phyloP scores from a whole-genome alignment of 2,113 vertebrate genomes.

The Galemys pyrenaicus region DNA sequence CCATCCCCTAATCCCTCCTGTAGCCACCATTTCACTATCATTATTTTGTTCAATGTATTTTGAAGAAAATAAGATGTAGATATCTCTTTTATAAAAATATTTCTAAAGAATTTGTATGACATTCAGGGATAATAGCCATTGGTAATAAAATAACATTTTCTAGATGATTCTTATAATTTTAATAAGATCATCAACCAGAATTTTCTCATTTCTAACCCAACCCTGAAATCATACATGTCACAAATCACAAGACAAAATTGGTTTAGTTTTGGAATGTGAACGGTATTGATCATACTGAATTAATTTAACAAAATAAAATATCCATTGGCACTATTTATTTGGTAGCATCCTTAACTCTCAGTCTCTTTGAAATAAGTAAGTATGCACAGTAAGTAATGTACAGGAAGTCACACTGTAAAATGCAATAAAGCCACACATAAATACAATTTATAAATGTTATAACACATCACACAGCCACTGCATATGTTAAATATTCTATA shows the following conservation, averaged over 20 bases:
- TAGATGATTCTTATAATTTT: background rate
- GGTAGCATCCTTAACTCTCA: background rate
- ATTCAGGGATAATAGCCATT: background rate
- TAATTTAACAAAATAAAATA: constrained; percentile 7
- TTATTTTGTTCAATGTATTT: background rate
- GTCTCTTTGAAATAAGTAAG: background rate
- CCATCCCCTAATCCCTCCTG: background rate
- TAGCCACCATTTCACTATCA: background rate
- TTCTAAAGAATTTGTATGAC: background rate
- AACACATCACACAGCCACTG: background rate
- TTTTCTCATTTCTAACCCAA: background rate
- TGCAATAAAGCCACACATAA: background rate
- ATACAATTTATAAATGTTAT: background rate
- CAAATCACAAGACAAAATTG: background rate
- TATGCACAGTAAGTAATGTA: background rate
- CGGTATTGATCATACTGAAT: background rate
- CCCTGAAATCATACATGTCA: background rate
- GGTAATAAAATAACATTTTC: background rate
- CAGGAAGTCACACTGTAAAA: background rate
- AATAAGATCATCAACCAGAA: background rate
- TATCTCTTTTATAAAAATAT: background rate
- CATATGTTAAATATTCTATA: background rate
- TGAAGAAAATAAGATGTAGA: background rate
- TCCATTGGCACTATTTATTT: background rate
- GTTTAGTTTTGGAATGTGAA: background rate